Evolutionary conservation across 35 echinoderm and acorn worm genomes (phyloP).

Genomic region (Anneissia japonica): DNA sequence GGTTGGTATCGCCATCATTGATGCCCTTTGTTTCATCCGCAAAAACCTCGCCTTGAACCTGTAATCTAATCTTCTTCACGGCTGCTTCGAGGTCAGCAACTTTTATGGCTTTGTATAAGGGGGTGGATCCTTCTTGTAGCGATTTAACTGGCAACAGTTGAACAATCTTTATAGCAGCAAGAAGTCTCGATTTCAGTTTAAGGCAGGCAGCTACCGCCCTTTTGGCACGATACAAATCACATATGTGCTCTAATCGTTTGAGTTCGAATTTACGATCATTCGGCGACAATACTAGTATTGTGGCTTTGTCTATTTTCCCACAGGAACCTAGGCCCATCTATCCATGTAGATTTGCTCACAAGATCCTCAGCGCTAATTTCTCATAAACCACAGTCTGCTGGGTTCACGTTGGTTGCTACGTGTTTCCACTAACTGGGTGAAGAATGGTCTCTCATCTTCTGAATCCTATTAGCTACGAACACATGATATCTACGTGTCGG

Average conservation of each 20-base stretch:
- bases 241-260: conserved; percentile 28
- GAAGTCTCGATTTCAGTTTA: conserved; percentile 12
- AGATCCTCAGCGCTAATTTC: conserved; percentile 40
- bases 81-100: conserved; percentile 23
- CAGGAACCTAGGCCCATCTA: conserved; percentile 54
- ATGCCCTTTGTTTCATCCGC: conserved; percentile 14
- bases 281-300: too few species aligned
- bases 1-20: background rate
- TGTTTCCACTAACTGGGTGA: conserved; percentile 40
- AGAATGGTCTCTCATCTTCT: conserved; percentile 31
- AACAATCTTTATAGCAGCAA: too few species aligned
- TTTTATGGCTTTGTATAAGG: background rate
- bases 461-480: conserved; percentile 57
- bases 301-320: conserved; percentile 10
- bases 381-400: conserved; percentile 44
- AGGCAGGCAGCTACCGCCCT: conserved; percentile 34
- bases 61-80: conserved; percentile 14
- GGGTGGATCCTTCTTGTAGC: background rate
- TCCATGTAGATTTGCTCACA: conserved; percentile 35
- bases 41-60: conserved; percentile 32
- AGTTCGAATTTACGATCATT: conserved; percentile 1
- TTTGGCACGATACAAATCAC: conserved; percentile 31
- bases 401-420: conserved; percentile 39
- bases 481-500: conserved; percentile 18
- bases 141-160: background rate